Conservation (phyloP, 2,888 invertebrate species). For the Coenonympha glycerion region DNA sequence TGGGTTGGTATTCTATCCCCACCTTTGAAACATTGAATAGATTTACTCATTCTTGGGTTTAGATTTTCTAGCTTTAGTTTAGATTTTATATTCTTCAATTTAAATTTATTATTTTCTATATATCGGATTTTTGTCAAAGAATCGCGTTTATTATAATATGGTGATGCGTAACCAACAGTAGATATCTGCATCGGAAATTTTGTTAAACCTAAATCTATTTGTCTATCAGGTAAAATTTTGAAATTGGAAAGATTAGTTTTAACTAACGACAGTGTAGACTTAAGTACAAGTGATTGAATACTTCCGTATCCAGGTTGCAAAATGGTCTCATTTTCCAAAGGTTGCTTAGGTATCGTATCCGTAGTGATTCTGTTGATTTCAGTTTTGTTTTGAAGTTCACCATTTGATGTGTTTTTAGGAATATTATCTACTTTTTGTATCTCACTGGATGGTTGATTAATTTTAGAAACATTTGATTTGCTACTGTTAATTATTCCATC, state of each 20-base stretch:
- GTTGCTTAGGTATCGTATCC: conserved; percentile 47
- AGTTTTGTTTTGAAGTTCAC: conserved; percentile 48
- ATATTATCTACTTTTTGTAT: conserved; percentile 44
- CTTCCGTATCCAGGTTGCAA: conserved; percentile 59
- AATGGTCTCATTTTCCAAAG: conserved; percentile 44
- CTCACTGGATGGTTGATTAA: conserved; percentile 32
- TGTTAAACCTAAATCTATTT: conserved; percentile 41
- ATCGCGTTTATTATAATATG: conserved; percentile 18
- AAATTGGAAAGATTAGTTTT: conserved; percentile 36
- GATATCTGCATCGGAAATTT: conserved; percentile 52
- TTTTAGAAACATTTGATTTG: conserved; percentile 14
- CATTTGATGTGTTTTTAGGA: conserved; percentile 40
- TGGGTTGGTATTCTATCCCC: not conserved
- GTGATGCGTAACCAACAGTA: conserved; percentile 54
- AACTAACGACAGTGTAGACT: conserved; percentile 41
- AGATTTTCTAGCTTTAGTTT: not conserved
- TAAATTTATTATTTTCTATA: conserved; percentile 1
- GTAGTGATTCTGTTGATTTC: conserved; percentile 51
- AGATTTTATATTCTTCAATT: not conserved
- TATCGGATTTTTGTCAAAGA: conserved; percentile 20
- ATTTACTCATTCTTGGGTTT: not conserved
- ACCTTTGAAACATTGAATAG: not conserved
- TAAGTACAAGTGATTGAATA: conserved; percentile 43
- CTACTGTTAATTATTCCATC: conserved; percentile 14
- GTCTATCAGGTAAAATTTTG: conserved; percentile 34